Evolutionary conservation across 2,797 vertebrate species (phyloP).

Genomic region (Hypotaenidia philippensis): DNA sequence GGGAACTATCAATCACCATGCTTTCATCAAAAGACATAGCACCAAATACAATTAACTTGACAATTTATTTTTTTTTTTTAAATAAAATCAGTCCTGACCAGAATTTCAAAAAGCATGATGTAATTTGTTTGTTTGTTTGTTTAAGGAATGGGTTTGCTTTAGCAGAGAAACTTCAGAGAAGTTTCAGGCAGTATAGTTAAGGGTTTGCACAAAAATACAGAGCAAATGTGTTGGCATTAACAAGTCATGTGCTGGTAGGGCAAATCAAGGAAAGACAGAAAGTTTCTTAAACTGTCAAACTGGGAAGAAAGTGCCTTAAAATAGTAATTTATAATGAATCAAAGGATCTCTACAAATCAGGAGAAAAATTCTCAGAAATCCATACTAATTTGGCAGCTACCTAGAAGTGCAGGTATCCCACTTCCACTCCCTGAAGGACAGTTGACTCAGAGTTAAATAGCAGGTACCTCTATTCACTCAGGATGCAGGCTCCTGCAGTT

Average conservation of each 20-base stretch:
- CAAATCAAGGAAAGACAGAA: neutral
- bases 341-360: neutral
- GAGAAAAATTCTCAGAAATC: neutral
- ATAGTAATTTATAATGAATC: neutral
- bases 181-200: neutral
- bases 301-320: neutral
- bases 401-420: neutral
- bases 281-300: neutral
- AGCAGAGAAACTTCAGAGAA: neutral
- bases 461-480: neutral
- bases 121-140: neutral
- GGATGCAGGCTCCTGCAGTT: neutral
- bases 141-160: neutral
- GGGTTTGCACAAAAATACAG: neutral
- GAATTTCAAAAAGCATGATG: slow-evolving; percentile 1
- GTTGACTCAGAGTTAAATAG: neutral
- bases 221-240: neutral
- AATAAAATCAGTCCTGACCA: neutral
- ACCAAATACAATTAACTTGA: slow-evolving; percentile 14
- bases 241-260: neutral
- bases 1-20: slow-evolving; percentile 31
- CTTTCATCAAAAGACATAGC: slow-evolving; percentile 27
- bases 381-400: neutral
- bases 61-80: neutral
- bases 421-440: neutral